phyloP scores from a whole-genome alignment of 2,888 invertebrate species.

The Drosophila borealis region DNA sequence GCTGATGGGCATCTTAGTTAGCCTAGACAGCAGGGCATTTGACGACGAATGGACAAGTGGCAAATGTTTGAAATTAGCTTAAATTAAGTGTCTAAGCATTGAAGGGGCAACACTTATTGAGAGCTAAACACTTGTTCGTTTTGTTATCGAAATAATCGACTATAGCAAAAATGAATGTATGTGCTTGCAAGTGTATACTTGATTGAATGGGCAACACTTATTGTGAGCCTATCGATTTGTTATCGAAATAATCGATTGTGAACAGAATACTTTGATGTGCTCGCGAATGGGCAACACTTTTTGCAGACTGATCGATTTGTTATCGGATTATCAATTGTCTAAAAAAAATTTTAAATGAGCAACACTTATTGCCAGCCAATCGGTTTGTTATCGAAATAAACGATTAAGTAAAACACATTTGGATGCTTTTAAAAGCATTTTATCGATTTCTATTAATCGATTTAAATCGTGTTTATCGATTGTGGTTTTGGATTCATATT shows the following conservation, averaged over 20 bases:
- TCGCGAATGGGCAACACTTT: too few relatives aligned
- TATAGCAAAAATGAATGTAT: neutral
- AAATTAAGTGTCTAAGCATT: slow-evolving; percentile 6
- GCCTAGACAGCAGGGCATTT: slow-evolving; percentile 11
- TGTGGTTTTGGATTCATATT: too few relatives aligned
- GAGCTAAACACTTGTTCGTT: too few relatives aligned
- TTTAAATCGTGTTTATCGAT: too few relatives aligned
- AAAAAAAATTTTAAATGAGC: neutral
- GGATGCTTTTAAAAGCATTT: too few relatives aligned
- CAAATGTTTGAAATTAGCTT: slow-evolving; percentile 5
- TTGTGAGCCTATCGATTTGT: neutral
- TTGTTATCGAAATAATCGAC: neutral
- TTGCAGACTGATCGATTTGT: neutral
- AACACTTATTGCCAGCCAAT: neutral
- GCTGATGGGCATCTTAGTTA: slow-evolving; percentile 3
- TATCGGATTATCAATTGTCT: neutral
- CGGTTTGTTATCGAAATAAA: neutral
- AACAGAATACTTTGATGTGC: neutral
- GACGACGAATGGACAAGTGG: slow-evolving; percentile 1
- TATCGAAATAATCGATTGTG: neutral
- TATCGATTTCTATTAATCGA: neutral
- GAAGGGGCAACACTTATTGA: neutral
- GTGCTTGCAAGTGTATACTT: too few relatives aligned
- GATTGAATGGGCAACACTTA: neutral
- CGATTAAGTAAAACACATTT: too few relatives aligned